Conservation (phyloP, 2,797 vertebrate genomes). For the Gymnopithys bicolor region DNA sequence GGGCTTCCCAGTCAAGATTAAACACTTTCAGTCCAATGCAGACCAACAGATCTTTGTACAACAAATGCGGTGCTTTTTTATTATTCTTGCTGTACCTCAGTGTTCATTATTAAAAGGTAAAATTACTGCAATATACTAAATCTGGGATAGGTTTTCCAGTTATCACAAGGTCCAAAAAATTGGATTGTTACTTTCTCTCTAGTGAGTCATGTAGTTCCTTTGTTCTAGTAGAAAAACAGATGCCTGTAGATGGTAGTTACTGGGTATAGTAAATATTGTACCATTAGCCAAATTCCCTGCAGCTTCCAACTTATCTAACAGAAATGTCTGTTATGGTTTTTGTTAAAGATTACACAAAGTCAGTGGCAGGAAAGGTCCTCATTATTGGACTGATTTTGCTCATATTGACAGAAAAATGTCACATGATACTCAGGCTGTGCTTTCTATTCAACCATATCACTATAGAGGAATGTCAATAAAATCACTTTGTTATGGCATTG, state of each 20-base stretch:
- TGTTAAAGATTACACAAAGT: slow-evolving; percentile 74
- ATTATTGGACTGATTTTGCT: slow-evolving; percentile 78
- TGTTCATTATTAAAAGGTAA: slow-evolving; percentile 38
- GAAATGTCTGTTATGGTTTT: slow-evolving; percentile 69
- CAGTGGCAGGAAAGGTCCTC: slow-evolving; percentile 75
- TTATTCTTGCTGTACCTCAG: slow-evolving; percentile 68
- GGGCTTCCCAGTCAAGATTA: slow-evolving; percentile 76
- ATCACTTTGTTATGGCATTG: slow-evolving; percentile 84
- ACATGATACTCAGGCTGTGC: slow-evolving; percentile 86
- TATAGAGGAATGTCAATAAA: slow-evolving; percentile 93
- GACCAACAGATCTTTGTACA: slow-evolving; percentile 68
- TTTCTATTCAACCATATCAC: slow-evolving; percentile 82
- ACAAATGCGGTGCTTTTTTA: slow-evolving; percentile 76
- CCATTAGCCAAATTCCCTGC: slow-evolving; percentile 75
- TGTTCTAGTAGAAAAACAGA: slow-evolving; percentile 71
- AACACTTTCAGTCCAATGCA: slow-evolving; percentile 73
- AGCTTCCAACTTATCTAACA: slow-evolving; percentile 72
- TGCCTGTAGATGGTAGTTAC: slow-evolving; percentile 72
- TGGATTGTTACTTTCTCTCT: slow-evolving; percentile 73
- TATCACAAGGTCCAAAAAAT: slow-evolving; percentile 63
- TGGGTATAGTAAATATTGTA: slow-evolving; percentile 73
- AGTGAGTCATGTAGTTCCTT: slow-evolving; percentile 72
- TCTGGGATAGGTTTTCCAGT: slow-evolving; percentile 60
- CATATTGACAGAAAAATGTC: slow-evolving; percentile 79
- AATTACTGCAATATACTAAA: slow-evolving; percentile 53